Percentiles rank a stretch among this genome's conserved stretches.
These are phyloP conservation scores for Biston stratarius DNA, from an alignment of 2,888 invertebrate species.

Conservation along the genomic window DNA sequence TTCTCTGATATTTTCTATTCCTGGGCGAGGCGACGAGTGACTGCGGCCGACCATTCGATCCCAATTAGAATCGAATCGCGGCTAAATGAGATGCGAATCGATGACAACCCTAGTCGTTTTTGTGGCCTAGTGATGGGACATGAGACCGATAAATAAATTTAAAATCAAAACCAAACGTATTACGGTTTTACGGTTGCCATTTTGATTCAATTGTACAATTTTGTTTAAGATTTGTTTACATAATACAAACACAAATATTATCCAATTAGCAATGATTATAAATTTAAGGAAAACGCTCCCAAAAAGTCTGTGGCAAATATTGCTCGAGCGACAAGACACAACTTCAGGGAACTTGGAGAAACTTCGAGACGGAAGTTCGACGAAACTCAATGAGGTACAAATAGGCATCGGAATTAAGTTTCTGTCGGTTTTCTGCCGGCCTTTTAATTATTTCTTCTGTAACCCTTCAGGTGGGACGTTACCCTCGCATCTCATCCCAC, in stretches of 20 bases:
- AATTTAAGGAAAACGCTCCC: conserved; percentile 70
- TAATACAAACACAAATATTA: conserved; percentile 50
- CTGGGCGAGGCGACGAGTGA: conserved; percentile 38
- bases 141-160: not conserved
- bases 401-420: conserved; percentile 84
- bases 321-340: conserved; percentile 60
- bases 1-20: conserved; percentile 29
- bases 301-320: conserved; percentile 79
- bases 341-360: conserved; percentile 50
- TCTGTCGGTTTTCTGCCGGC: conserved; percentile 76
- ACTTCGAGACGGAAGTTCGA: conserved; percentile 58
- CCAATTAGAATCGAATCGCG: conserved; percentile 73
- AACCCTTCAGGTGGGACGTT: conserved; percentile 71
- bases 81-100: conserved; percentile 74
- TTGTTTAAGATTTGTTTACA: not conserved
- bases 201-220: not conserved
- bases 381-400: conserved; percentile 79
- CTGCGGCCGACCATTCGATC: conserved; percentile 63
- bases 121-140: conserved; percentile 38
- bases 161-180: not conserved
- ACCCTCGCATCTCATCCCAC: conserved; percentile 54
- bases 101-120: conserved; percentile 46
- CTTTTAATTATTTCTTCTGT: conserved; percentile 83
- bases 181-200: too few relatives aligned
- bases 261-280: conserved; percentile 80